Evolutionary conservation across 2,888 invertebrate genomes (phyloP).

Genomic region (Pollenia angustigena): DNA sequence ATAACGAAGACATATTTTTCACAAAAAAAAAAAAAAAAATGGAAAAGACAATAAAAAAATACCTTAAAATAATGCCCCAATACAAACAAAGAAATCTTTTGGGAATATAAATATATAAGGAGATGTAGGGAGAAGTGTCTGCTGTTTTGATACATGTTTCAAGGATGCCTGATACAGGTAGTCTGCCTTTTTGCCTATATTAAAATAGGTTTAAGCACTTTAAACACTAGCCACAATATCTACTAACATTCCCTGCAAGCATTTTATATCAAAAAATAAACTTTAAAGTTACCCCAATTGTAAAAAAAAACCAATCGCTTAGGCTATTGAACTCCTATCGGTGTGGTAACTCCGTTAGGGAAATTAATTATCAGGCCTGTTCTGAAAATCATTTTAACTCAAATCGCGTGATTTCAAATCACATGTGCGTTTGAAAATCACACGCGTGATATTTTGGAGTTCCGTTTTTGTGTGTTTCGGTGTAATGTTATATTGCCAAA

Average conservation of each 20-base stretch:
- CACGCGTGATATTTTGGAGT: too few relatives aligned
- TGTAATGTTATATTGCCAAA: too few relatives aligned
- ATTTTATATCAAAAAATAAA: too few relatives aligned
- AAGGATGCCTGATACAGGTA: not conserved
- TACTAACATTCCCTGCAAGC: not conserved
- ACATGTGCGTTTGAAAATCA: too few relatives aligned
- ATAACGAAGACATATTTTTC: not conserved
- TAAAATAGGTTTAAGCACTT: slow-evolving; percentile 2
- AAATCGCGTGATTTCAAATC: too few relatives aligned
- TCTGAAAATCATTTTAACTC: too few relatives aligned
- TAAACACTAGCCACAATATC: slow-evolving; percentile 19
- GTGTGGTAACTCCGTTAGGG: too few relatives aligned
- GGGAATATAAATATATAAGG: not conserved
- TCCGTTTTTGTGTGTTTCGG: too few relatives aligned
- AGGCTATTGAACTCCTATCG: too few relatives aligned
- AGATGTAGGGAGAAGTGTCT: slow-evolving; percentile 16
- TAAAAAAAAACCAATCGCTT: too few relatives aligned
- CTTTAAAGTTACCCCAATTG: too few relatives aligned
- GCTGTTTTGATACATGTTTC: slow-evolving; percentile 16
- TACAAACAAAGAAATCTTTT: not conserved
- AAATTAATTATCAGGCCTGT: too few relatives aligned
- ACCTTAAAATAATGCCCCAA: not conserved
- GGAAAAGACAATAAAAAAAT: not conserved
- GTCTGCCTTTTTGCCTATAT: not conserved
- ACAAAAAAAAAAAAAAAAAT: not conserved